Conservation (phyloP, 2,888 invertebrate species). For the Heliconius hortense region DNA sequence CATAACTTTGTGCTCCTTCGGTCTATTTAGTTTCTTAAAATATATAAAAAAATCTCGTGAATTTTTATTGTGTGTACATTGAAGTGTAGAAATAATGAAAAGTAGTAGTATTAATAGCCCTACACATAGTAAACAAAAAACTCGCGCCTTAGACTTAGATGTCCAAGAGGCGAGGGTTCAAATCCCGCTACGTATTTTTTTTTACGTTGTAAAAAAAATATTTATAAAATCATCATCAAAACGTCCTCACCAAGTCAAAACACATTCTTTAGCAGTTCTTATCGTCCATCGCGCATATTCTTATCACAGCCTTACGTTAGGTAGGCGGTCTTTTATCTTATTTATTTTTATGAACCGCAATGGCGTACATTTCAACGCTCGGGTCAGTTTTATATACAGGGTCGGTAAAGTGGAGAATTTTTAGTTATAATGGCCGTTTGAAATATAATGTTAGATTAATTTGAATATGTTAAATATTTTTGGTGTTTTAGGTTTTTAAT, state of each 20-base stretch:
- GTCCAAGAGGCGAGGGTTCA: no score
- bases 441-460: conserved; percentile 10
- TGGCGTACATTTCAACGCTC: conserved; percentile 30
- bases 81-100: no score
- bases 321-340: conserved; percentile 30
- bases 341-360: conserved; percentile 35
- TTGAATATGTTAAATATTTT: not conserved
- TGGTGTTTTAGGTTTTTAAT: not conserved
- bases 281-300: conserved; percentile 22
- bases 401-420: conserved; percentile 8
- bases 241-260: not conserved
- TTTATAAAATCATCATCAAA: not conserved
- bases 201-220: not conserved
- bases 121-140: no score
- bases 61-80: no score
- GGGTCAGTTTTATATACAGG: conserved; percentile 27
- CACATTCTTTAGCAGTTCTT: not conserved
- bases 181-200: not conserved
- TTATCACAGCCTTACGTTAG: conserved; percentile 21
- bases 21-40: no score
- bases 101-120: no score
- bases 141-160: no score
- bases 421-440: conserved; percentile 18
- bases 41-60: no score
- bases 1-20: no score